Base-by-base conservation (phyloP, 2,113 vertebrate species). In the Paramisgurnus dabryanus region DNA sequence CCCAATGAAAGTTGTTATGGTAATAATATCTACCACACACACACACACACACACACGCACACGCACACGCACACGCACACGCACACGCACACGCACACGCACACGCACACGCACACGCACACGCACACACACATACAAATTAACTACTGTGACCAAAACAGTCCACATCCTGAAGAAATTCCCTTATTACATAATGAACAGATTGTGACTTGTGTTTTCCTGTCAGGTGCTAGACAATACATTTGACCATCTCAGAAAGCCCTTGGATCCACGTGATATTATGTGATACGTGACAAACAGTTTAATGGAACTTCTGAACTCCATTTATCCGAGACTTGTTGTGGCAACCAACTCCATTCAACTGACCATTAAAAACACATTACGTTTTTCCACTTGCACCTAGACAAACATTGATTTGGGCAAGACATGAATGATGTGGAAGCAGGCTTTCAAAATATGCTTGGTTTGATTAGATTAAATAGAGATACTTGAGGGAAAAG, bases 391-490 rank as follows among this genome's bases (percentile, higher is more conserved):
- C 41, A 6, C 17, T 10, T 7, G 34, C 40, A 17, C 63, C 69
- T 75, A 82, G 80, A 86, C 71, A 89, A 83, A 87, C 78, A 83
- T 15, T 6, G 3, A 50, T 17, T 55, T 78, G 53, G 75, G 80
- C 69, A 63, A 71, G 6, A 58, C 81, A 80, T 66, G 69, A 69
- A 67, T 81, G 49, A 82, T 85, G 86, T 70, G 72, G 80, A 84
- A 80, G 73, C 67, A 80, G 13, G n/a, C 11, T 2, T n/a, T 69
- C 70, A 88, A 84, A 84, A 87, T 85, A 85, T 85, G 87, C 63
- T 40, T 12, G 12, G 63, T 76, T n/a, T 71, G 53, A 88, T 87
- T 76, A 78, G 80, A 81, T 67, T 70, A 83, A 53, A 47, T 22
- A 61, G 27, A 63, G 17, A 74, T 68, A 68, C 64, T 43, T 39